Evolutionary conservation across 2,113 vertebrate genomes (phyloP).

Genomic region (Dasyprocta punctata): DNA sequence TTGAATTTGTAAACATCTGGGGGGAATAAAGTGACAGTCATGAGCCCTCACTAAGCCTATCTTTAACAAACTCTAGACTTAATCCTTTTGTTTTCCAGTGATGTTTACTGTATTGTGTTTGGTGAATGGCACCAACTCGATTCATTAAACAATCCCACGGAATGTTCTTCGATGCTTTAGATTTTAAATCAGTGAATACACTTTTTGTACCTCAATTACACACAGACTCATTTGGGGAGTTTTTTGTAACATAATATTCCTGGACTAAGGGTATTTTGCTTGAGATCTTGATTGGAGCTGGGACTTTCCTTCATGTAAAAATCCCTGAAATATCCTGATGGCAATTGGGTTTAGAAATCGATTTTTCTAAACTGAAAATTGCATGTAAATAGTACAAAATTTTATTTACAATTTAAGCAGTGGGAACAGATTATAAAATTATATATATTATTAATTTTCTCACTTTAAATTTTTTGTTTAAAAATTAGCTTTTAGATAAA

Average conservation of each 20-base stretch:
- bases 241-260: background rate
- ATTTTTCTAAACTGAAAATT: background rate
- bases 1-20: background rate
- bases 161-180: background rate
- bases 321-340: background rate
- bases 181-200: background rate
- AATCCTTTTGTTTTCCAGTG: background rate
- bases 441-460: background rate
- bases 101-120: background rate
- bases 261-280: background rate
- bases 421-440: background rate
- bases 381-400: background rate
- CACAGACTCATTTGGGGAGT: background rate
- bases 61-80: background rate
- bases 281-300: background rate
- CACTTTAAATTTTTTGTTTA: background rate
- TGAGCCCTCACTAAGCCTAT: background rate
- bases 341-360: background rate
- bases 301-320: slow-evolving; percentile 2
- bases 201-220: background rate
- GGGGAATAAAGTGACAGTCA: background rate
- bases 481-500: background rate
- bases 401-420: slow-evolving; percentile 8
- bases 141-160: background rate
- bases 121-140: background rate